A percentile compares a stretch with the other conserved stretches of the same genome.
These are phyloP conservation scores for Sthenelais limicola DNA, from an alignment of 2,888 invertebrate genomes.

Conservation along the genomic window DNA sequence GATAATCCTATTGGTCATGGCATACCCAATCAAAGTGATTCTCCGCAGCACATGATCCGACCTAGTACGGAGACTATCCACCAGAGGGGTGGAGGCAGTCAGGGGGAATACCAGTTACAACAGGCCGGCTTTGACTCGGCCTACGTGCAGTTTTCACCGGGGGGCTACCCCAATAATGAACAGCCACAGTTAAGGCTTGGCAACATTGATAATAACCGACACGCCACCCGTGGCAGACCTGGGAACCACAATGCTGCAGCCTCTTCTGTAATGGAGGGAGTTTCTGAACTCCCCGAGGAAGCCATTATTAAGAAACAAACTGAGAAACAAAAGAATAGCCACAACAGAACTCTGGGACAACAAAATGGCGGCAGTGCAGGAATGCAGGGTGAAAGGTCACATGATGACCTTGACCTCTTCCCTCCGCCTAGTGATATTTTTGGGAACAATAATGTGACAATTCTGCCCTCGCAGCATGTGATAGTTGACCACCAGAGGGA, in stretches of 20 bases:
- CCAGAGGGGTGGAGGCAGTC: not conserved
- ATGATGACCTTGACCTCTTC: too few relatives aligned
- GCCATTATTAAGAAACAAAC: too few relatives aligned
- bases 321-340: too few relatives aligned
- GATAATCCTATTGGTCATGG: constrained; percentile 4
- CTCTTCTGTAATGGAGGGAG: constrained; percentile 24
- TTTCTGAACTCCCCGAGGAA: not conserved
- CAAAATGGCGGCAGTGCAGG: too few relatives aligned
- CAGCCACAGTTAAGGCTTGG: constrained; percentile 11
- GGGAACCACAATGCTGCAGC: not conserved
- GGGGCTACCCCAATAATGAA: constrained; percentile 8
- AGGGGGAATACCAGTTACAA: too few relatives aligned
- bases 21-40: not conserved
- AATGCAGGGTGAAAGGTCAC: too few relatives aligned
- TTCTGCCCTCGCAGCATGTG: too few relatives aligned
- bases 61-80: not conserved
- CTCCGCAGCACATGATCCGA: not conserved
- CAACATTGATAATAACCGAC: not conserved
- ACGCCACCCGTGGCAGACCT: too few relatives aligned
- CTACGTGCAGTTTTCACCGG: constrained; percentile 11
- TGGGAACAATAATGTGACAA: too few relatives aligned
- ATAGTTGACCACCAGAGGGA: too few relatives aligned
- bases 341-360: too few relatives aligned
- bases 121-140: not conserved
- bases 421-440: too few relatives aligned